Evolutionary conservation across 2,113 vertebrate species (phyloP).

Genomic region (Hemiscyllium ocellatum): DNA sequence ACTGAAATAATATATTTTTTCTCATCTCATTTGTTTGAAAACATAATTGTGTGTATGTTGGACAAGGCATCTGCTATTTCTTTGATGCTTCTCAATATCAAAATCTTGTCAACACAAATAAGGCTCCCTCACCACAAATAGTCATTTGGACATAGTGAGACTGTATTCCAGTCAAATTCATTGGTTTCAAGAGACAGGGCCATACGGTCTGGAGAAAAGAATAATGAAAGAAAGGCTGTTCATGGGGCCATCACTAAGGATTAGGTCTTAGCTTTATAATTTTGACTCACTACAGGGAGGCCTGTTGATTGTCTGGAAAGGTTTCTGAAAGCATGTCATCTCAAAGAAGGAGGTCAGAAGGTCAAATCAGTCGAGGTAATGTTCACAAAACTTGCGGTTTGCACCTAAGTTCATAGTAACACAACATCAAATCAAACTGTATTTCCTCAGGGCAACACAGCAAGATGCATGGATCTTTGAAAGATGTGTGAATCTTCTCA

Average conservation of each 20-base stretch:
- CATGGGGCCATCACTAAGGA: background rate
- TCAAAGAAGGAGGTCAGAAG: background rate
- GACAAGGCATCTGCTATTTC: background rate
- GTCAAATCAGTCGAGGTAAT: background rate
- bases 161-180: background rate
- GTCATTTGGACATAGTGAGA: background rate
- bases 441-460: background rate
- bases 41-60: background rate
- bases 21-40: background rate
- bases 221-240: background rate
- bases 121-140: background rate
- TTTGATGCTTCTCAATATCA: background rate
- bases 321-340: background rate
- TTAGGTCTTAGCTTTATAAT: background rate
- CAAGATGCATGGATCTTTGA: background rate
- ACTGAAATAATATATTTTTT: background rate
- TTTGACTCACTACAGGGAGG: background rate
- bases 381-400: background rate
- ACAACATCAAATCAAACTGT: background rate
- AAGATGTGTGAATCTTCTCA: background rate
- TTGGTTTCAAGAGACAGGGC: background rate
- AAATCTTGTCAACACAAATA: background rate
- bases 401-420: background rate
- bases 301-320: background rate
- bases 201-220: background rate